Conservation (phyloP, 1,140 invertebrate genomes). For the Diabrotica undecimpunctata region DNA sequence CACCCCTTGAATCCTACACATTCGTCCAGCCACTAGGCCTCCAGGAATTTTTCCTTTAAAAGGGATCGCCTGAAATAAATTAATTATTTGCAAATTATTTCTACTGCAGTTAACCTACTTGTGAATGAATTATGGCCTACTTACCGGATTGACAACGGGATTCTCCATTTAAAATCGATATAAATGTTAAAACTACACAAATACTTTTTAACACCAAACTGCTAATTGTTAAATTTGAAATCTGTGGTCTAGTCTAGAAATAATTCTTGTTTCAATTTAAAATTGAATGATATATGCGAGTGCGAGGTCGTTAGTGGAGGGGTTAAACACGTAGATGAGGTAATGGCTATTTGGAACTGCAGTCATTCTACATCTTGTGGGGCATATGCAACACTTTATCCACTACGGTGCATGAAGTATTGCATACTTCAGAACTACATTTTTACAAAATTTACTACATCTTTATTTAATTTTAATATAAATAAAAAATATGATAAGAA, state of each 20-base stretch:
- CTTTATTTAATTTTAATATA: too few species aligned
- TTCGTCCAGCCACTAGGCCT: conserved; percentile 57
- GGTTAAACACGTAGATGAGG: conserved; percentile 10
- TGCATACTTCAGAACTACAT: too few species aligned
- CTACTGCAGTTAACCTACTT: background rate
- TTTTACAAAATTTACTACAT: too few species aligned
- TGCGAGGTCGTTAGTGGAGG: conserved; percentile 15
- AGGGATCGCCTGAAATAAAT: conserved; percentile 35
- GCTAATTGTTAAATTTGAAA: background rate
- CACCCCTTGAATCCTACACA: conserved; percentile 59
- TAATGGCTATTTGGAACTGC: conserved; percentile 12
- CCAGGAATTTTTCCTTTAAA: conserved; percentile 37
- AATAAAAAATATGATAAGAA: too few species aligned
- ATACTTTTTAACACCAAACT: background rate
- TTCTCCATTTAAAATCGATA: conserved; percentile 23
- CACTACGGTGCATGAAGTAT: too few species aligned
- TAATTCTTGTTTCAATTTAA: background rate
- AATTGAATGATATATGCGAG: conserved; percentile 4
- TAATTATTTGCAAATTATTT: conserved; percentile 17
- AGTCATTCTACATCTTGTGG: background rate
- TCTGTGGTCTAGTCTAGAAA: background rate
- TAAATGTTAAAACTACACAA: background rate
- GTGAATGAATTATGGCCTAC: conserved; percentile 17
- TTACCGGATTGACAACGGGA: conserved; percentile 41
- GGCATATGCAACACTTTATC: too few species aligned